Base-by-base conservation (phyloP, 2,797 vertebrate genomes). In the Melanotaenia parkinsoni region DNA sequence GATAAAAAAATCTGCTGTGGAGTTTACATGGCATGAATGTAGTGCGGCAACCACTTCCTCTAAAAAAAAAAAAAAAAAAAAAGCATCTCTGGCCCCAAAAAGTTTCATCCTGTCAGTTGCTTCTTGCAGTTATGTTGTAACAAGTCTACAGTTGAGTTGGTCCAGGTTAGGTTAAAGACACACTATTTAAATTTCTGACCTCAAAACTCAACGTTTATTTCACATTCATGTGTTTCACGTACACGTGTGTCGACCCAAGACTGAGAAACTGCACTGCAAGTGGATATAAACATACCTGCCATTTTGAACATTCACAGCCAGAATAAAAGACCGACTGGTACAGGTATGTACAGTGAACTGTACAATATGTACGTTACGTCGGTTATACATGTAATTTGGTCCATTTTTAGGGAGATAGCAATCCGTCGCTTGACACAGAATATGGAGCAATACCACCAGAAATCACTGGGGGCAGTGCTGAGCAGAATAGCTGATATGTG, bases 31-130 rank as follows among this genome's bases (percentile, higher is more conserved):
- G 68, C 67, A 70, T 74, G 59, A 80, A 81, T 51, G 61, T 63
- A 70, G 70, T 12, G 47, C 32, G 32, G 65, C 20, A 70, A 70
- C 74, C 65, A 76, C 53, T 70, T 74, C 70, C 54, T n/a, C 57
- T 84, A 85, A 12, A 87, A 88, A 86, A n/a, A 8, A 87, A 87
- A 88, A 86, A n/a, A 8, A 87, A 86, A 12, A 87, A 88, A 86
- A n/a, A 8, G 86, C 86, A 84, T 61, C 82, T 56, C 64, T 72
- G 64, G 56, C 74, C 60, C 74, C 62, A 20, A 69, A 71, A 67
- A 56, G 65, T 70, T 69, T 69, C 74, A 54, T 80, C 72, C 75
- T 76, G 63, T 75, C 37, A 47, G 70, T 35, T 67, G 62, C 22
- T 76, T 43, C 47, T 58, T 65, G 45, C 51, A 66, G 57, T 83